Evolutionary conservation across 92 coral and sea anemone species (phyloP).

Genomic region (Siderastrea siderea): DNA sequence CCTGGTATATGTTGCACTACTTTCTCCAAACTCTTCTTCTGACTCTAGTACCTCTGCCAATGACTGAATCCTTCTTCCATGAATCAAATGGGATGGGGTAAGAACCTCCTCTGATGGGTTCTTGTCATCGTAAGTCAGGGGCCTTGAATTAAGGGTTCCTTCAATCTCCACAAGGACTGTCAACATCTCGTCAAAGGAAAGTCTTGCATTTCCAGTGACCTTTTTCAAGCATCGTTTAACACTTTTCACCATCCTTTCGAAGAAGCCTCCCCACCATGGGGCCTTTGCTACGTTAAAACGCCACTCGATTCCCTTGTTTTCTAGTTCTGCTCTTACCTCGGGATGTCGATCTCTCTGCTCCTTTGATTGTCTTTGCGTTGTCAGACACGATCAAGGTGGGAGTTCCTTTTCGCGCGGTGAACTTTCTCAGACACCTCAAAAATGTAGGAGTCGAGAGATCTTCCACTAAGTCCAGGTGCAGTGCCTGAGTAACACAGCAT

Average conservation of each 20-base stretch:
- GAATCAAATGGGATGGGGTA: neutral
- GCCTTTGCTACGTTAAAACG: conserved; percentile 10
- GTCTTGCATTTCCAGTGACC: conserved; percentile 4
- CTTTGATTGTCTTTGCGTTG: neutral
- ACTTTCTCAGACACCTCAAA: neutral
- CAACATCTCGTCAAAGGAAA: conserved; percentile 5
- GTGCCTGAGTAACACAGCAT: neutral
- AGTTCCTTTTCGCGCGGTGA: neutral
- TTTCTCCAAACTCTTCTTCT: conserved; percentile 10
- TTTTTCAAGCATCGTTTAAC: conserved; percentile 1
- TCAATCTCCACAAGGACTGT: conserved; percentile 7
- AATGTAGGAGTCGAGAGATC: neutral
- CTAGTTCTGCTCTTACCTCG: neutral
- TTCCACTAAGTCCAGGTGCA: conserved; percentile 6
- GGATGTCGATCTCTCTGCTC: neutral
- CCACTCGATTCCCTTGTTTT: conserved; percentile 9
- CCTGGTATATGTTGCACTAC: neutral
- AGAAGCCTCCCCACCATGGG: conserved; percentile 8
- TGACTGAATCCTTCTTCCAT: conserved; percentile 4
- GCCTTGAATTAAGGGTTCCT: conserved; percentile 13
- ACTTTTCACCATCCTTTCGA: neutral
- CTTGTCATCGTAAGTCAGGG: neutral
- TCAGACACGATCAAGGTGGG: neutral
- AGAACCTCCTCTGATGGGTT: too few relatives aligned
- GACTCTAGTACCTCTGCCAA: neutral